A percentile compares a stretch with the other conserved stretches of the same genome.
These are phyloP conservation scores for Aleadryas rufinucha DNA, from an alignment of 2,113 vertebrate species.

Conservation along the genomic window DNA sequence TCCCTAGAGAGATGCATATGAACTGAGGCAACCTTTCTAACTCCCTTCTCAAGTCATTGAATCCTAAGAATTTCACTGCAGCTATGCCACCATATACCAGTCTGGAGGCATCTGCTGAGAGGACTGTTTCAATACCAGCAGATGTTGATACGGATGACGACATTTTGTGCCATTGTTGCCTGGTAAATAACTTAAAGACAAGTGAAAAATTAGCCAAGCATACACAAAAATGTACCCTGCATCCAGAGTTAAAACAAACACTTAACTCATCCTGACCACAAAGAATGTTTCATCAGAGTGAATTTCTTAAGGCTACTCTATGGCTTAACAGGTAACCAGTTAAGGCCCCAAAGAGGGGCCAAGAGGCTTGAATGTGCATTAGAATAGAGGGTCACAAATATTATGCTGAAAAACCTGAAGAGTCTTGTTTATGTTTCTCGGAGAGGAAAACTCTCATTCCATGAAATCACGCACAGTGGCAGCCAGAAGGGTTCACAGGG, in stretches of 20 bases:
- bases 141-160: background rate
- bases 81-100: background rate
- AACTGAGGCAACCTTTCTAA: background rate
- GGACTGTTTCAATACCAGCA: background rate
- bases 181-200: background rate
- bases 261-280: background rate
- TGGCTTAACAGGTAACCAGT: background rate
- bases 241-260: background rate
- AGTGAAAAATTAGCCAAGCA: background rate
- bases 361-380: background rate
- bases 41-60: background rate
- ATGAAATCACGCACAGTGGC: background rate
- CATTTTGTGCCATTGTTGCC: fast-evolving
- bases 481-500: background rate
- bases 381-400: background rate
- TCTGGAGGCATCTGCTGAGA: background rate
- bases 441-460: background rate
- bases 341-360: background rate
- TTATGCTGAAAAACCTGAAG: background rate
- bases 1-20: background rate
- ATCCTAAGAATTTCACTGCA: background rate
- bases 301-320: background rate
- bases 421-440: background rate
- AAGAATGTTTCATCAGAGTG: background rate
- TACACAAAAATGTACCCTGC: background rate